A percentile compares a stretch with the other conserved stretches of the same genome.
Evolutionary conservation across 2,888 invertebrate species (phyloP).

Genomic region (Dorcus parallelipipedus): DNA sequence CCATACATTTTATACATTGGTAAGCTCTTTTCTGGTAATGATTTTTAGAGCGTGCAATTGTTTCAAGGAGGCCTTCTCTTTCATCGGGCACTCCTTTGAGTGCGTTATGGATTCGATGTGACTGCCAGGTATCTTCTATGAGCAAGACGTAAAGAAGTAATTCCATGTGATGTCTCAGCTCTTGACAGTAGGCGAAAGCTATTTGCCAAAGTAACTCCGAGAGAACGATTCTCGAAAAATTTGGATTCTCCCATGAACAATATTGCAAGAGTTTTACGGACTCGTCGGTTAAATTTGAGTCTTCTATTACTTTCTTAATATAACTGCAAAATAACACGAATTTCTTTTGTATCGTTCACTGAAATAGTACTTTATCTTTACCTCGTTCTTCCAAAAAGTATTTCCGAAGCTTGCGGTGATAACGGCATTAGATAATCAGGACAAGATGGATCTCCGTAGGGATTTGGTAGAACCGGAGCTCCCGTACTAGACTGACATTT

Average conservation of each 20-base stretch:
- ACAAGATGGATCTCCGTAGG: constrained; percentile 65
- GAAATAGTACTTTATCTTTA: constrained; percentile 34
- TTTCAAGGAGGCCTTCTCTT: constrained; percentile 89
- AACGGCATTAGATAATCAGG: constrained; percentile 64
- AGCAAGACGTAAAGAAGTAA: constrained; percentile 80
- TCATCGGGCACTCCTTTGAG: constrained; percentile 86
- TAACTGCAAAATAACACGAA: constrained; percentile 55
- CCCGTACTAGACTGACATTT: constrained; percentile 54
- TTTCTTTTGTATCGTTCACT: neutral
- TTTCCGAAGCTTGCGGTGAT: constrained; percentile 72
- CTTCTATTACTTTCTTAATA: constrained; percentile 93
- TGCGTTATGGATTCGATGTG: constrained; percentile 89
- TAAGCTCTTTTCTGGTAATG: constrained; percentile 96
- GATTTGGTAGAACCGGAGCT: constrained; percentile 65
- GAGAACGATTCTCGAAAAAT: constrained; percentile 84
- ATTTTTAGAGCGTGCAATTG: constrained; percentile 85
- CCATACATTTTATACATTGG: constrained; percentile 95
- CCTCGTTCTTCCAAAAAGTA: constrained; percentile 79
- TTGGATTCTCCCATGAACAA: constrained; percentile 96
- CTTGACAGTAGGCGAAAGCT: constrained; percentile 89
- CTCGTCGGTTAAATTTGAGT: constrained; percentile 89
- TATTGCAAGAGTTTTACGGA: constrained; percentile 86
- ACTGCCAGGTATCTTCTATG: constrained; percentile 95
- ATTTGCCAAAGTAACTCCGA: constrained; percentile 89
- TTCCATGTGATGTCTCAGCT: constrained; percentile 89